These are phyloP conservation scores for Acridotheres tristis DNA, from an alignment of 2,797 vertebrate genomes.

Conservation along the genomic window DNA sequence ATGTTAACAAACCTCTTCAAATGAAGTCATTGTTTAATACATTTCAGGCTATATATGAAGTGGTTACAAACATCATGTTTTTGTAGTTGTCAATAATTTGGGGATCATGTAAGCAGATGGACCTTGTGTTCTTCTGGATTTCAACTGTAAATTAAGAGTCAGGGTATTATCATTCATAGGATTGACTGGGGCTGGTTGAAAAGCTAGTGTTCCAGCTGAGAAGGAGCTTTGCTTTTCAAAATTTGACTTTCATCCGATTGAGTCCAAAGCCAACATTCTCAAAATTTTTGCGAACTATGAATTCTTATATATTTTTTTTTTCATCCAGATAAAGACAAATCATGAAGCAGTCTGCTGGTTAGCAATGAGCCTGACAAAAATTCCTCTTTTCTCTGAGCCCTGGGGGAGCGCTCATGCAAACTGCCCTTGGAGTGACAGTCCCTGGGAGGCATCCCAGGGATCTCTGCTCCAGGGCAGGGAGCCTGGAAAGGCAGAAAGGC, in stretches of 20 bases:
- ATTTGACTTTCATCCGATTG: background rate
- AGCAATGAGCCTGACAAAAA: background rate
- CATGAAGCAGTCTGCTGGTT: background rate
- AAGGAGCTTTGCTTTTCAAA: background rate
- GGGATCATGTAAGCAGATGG: background rate
- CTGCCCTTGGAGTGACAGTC: background rate
- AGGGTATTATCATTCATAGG: background rate
- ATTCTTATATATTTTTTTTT: background rate
- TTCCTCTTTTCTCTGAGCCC: background rate
- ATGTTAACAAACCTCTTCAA: constrained; percentile 49
- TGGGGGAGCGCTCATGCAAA: background rate
- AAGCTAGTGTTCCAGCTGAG: background rate
- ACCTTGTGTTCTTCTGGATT: background rate
- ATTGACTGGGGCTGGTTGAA: background rate
- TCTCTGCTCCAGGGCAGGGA: background rate
- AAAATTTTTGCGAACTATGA: background rate
- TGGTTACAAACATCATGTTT: constrained; percentile 13
- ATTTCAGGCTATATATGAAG: constrained; percentile 1
- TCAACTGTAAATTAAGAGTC: background rate
- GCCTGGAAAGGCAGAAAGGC: constrained; percentile 20
- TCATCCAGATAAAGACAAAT: background rate
- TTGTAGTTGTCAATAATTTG: constrained; percentile 4
- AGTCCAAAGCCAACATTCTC: background rate
- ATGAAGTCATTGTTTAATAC: constrained; percentile 51
- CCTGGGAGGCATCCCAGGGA: background rate